Conservation (phyloP, 2,797 vertebrate genomes). For the Tamandua tetradactyla region DNA sequence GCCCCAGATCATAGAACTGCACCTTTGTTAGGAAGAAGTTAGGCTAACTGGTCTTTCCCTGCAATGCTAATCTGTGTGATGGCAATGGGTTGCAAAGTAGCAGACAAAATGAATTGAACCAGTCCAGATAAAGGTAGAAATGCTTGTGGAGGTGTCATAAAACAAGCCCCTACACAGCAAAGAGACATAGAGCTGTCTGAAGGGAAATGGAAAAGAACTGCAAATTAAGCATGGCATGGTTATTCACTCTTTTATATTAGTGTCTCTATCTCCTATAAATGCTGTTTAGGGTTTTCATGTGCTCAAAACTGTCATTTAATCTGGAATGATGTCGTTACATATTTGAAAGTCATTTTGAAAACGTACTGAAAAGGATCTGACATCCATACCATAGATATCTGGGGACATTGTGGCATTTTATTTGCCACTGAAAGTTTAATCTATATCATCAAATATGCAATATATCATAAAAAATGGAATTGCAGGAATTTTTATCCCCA, state of each 20-base stretch:
- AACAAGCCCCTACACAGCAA: conserved; percentile 55
- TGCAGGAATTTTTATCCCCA: not conserved
- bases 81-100: not conserved
- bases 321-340: conserved; percentile 56
- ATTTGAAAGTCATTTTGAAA: conserved; percentile 65
- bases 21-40: not conserved
- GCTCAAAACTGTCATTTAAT: conserved; percentile 66
- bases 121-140: conserved; percentile 37
- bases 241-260: conserved; percentile 67
- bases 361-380: conserved; percentile 57
- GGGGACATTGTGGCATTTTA: conserved; percentile 26
- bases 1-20: not conserved
- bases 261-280: conserved; percentile 69
- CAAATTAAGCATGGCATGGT: conserved; percentile 53
- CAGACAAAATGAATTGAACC: conserved; percentile 35
- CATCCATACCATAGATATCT: conserved; percentile 30
- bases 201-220: conserved; percentile 51
- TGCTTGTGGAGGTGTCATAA: conserved; percentile 4
- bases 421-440: conserved; percentile 56
- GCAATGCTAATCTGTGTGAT: not conserved
- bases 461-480: conserved; percentile 68
- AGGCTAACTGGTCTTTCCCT: not conserved
- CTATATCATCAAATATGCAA: conserved; percentile 52
- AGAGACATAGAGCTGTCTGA: conserved; percentile 56
- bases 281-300: conserved; percentile 50